Evolutionary conservation across 2,888 invertebrate species (phyloP).

Genomic region (Coelopa pilipes): DNA sequence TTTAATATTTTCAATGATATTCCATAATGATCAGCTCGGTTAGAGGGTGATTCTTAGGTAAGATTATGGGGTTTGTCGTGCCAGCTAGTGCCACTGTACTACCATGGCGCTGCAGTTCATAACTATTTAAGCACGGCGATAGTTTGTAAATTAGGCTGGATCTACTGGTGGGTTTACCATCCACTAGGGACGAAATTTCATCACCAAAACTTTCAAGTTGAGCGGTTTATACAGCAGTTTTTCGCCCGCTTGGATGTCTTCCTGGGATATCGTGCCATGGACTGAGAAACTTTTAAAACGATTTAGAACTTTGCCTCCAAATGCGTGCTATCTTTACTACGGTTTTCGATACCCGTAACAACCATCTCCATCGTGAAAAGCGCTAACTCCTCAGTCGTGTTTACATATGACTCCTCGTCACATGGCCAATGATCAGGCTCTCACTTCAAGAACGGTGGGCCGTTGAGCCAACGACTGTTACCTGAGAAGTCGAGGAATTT

Average conservation of each 20-base stretch:
- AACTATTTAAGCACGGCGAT: conserved; percentile 6
- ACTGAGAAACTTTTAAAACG: too few relatives aligned
- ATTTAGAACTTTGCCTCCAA: too few relatives aligned
- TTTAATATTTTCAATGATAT: conserved; percentile 17
- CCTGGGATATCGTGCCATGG: background rate
- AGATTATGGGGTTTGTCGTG: background rate
- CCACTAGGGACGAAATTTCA: background rate
- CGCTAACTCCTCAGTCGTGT: too few relatives aligned
- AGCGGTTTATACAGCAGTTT: background rate
- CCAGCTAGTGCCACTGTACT: background rate
- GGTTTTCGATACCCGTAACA: conserved; percentile 35
- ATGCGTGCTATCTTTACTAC: conserved; percentile 24
- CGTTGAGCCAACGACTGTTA: too few relatives aligned
- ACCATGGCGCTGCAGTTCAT: background rate
- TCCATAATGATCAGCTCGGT: conserved; percentile 11
- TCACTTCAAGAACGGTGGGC: too few relatives aligned
- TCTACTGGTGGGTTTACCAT: background rate
- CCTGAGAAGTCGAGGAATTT: too few relatives aligned
- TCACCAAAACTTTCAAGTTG: background rate
- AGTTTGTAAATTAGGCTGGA: conserved; percentile 9
- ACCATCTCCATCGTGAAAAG: conserved; percentile 25
- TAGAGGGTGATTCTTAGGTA: conserved; percentile 15
- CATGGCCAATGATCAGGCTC: too few relatives aligned
- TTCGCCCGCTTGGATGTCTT: background rate
- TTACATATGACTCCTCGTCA: too few relatives aligned